These are phyloP conservation scores for Nomada fabriciana DNA, from an alignment of 2,888 invertebrate genomes.

Conservation along the genomic window DNA sequence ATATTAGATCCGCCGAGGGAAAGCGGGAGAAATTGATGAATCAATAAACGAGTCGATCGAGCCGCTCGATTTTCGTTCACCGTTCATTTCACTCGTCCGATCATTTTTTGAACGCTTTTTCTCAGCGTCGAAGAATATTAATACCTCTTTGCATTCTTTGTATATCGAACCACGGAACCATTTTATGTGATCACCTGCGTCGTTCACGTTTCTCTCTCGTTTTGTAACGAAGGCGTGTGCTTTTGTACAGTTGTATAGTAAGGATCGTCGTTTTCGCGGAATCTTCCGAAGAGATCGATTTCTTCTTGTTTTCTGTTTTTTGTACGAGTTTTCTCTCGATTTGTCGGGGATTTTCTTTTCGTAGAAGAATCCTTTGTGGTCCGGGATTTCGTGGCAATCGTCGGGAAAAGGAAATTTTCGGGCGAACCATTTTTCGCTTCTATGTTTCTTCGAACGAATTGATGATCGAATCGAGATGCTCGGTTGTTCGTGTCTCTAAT, in stretches of 20 bases:
- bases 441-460: conserved; percentile 5
- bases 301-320: not conserved
- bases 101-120: not conserved
- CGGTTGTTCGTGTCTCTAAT: not conserved
- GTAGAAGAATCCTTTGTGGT: not conserved
- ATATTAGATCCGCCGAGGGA: conserved; percentile 29
- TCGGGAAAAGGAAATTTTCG: not conserved
- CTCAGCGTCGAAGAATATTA: conserved; percentile 4
- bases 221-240: conserved; percentile 8
- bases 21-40: not conserved
- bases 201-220: not conserved
- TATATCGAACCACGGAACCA: conserved; percentile 1
- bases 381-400: conserved; percentile 6
- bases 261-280: conserved; percentile 11
- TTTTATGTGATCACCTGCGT: conserved; percentile 16
- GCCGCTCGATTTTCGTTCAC: not conserved
- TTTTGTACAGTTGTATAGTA: not conserved
- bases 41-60: not conserved
- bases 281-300: conserved; percentile 23
- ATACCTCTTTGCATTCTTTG: conserved; percentile 41
- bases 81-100: not conserved
- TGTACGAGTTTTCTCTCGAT: not conserved
- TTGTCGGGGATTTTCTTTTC: not conserved
- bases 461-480: not conserved
- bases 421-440: not conserved